Base-by-base conservation (phyloP, 2,888 invertebrate species). In the Listrodromus nycthemerus region DNA sequence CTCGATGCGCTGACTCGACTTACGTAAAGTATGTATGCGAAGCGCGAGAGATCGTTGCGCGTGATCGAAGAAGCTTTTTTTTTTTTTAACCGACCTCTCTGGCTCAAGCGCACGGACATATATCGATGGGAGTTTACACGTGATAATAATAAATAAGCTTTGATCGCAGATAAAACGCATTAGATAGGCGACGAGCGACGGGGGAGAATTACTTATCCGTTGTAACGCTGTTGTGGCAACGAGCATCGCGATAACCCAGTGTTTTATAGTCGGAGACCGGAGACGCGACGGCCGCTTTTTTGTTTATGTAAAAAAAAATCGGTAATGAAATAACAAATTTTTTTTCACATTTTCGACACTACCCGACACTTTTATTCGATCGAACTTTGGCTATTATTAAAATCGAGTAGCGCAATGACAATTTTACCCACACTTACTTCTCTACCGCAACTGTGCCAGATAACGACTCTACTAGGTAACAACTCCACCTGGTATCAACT, bases 11-110 rank as follows among this genome's bases (percentile, higher is more conserved):
- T 41, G 52, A 67, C 66, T 37, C 65, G 27, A 71, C 82, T 84
- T 84, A 84, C 84, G 84, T 84, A 82, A 84, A 82, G 52, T 58
- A 45, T 81, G 63, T 66, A 48, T 58, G 58, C 33, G 41, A 27
- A 27, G 50, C 48, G 45, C 55, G 55, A 10, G 55, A 55, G 55
- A 55, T 55, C 24, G 55, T 24, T 55, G 55, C 55, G 55, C 55
- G 55, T 55, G 55, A 55, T 24, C 10, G 58, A 27, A 50, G 50
- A 50, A 61, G 58, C 58, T 30, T 61, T 61, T 61, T 61, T 61
- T 61, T 30, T 19, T 52, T 50, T 50, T 48, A 1, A 55, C 24
- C 55, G 55, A 21, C 55, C 8, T 21, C 21, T 55, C 55, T 21
- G 21, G 24, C 55, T 24, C 24, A 55, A 21, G 55, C 55, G 10